A percentile compares a stretch with the other conserved stretches of the same genome.
Conservation (phyloP, 2,888 invertebrate genomes). For the Nebria brevicollis region DNA sequence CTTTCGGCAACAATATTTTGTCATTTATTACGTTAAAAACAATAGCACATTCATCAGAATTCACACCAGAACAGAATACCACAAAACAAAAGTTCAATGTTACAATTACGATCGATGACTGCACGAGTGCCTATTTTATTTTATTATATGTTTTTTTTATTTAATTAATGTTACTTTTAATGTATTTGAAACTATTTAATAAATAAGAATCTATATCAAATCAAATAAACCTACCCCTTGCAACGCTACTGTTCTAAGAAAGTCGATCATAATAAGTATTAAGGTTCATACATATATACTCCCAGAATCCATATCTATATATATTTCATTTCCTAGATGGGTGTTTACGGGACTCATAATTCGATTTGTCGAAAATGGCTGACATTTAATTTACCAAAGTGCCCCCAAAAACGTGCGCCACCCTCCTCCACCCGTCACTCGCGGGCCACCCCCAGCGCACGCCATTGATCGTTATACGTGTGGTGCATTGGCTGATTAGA, state of each 20-base stretch:
- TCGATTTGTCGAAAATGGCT: slow-evolving; percentile 48
- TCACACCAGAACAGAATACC: background rate
- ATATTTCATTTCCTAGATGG: slow-evolving; percentile 46
- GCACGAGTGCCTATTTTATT: no score
- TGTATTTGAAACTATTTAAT: no score
- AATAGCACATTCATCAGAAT: background rate
- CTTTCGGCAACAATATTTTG: background rate
- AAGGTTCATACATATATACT: background rate
- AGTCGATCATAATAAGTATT: background rate
- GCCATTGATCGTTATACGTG: slow-evolving; percentile 11
- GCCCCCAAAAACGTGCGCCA: slow-evolving; percentile 43
- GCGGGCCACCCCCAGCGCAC: background rate
- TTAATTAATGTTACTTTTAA: no score
- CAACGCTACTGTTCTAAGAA: background rate
- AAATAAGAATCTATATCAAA: no score
- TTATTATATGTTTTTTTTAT: no score
- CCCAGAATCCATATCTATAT: slow-evolving; percentile 18
- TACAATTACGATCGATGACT: no score
- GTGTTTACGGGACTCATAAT: slow-evolving; percentile 47
- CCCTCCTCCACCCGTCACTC: slow-evolving; percentile 18
- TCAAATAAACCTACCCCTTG: background rate
- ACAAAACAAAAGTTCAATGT: no score
- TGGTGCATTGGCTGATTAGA: slow-evolving; percentile 44
- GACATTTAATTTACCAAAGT: slow-evolving; percentile 52
- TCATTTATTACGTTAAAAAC: background rate